Percentiles rank a stretch among this genome's conserved stretches.
phyloP scores from a whole-genome alignment of 2,113 vertebrate species.

The Nerophis lumbriciformis region DNA sequence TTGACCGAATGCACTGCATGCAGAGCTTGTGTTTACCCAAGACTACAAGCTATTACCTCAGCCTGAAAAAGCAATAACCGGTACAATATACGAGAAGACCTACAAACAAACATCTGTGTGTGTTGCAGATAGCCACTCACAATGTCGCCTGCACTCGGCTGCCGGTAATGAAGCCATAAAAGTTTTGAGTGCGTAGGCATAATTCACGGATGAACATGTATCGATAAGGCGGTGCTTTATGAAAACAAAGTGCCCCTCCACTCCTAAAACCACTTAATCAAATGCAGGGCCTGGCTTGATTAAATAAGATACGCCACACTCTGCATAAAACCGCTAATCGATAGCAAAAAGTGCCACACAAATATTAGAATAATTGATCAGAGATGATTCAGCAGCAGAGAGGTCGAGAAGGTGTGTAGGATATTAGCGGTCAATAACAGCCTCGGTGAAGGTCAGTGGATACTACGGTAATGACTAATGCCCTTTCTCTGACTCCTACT shows the following conservation, averaged over 20 bases:
- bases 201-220: conserved; percentile 44
- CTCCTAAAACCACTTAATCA: conserved; percentile 49
- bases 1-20: too few relatives aligned
- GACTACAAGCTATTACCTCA: too few relatives aligned
- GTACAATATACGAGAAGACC: neutral
- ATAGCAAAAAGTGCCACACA: conserved; percentile 60
- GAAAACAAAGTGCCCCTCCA: conserved; percentile 48
- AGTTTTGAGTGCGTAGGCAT: conserved; percentile 26
- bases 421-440: conserved; percentile 52
- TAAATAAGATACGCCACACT: conserved; percentile 62
- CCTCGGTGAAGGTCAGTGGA: conserved; percentile 56
- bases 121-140: conserved; percentile 25
- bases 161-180: conserved; percentile 42
- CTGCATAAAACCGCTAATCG: conserved; percentile 62
- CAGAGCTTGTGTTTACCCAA: too few relatives aligned
- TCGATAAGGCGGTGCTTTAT: conserved; percentile 53
- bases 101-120: conserved; percentile 15
- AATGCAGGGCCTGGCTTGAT: conserved; percentile 57
- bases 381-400: conserved; percentile 59
- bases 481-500: conserved; percentile 48
- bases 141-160: conserved; percentile 9
- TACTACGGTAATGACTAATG: conserved; percentile 58
- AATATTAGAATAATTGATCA: conserved; percentile 69
- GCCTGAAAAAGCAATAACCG: too few relatives aligned
- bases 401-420: conserved; percentile 38